Conservation (phyloP, 2,113 vertebrate species). For the Carassius carassius region DNA sequence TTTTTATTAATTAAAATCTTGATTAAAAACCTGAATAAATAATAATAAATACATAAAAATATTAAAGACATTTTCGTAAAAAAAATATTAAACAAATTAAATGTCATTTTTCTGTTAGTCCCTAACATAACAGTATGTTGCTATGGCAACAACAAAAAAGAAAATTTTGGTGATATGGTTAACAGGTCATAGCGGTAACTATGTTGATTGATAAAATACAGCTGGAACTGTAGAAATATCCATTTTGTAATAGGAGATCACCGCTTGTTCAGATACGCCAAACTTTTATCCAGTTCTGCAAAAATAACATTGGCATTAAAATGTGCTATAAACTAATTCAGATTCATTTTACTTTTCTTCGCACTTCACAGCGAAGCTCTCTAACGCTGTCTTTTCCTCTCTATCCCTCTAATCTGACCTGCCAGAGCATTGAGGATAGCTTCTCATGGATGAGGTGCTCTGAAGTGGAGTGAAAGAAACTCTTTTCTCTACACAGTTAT, state of each 20-base stretch:
- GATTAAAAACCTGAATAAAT: not conserved
- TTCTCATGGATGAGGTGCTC: conserved; percentile 25
- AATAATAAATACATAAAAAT: not conserved
- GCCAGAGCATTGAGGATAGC: conserved; percentile 7
- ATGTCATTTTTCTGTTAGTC: not conserved
- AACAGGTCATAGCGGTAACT: not conserved
- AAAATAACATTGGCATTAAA: conserved; percentile 19
- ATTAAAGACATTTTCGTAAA: not conserved
- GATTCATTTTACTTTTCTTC: not conserved
- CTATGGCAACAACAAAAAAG: not conserved
- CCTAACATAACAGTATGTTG: not conserved
- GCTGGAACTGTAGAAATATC: not conserved
- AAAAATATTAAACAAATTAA: not conserved
- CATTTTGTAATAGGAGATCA: not conserved
- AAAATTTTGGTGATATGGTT: not conserved
- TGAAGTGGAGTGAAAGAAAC: conserved; percentile 10
- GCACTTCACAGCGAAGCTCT: conserved; percentile 9
- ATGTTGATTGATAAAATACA: not conserved
- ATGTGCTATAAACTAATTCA: not conserved
- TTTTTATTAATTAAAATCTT: not conserved
- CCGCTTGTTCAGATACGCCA: not conserved
- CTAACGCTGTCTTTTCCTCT: not conserved
- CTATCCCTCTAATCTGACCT: conserved; percentile 10
- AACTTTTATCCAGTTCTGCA: not conserved
- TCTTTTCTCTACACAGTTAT: conserved; percentile 1